Conservation (phyloP, 1,140 invertebrate genomes). For the Euglossa dilemma region DNA sequence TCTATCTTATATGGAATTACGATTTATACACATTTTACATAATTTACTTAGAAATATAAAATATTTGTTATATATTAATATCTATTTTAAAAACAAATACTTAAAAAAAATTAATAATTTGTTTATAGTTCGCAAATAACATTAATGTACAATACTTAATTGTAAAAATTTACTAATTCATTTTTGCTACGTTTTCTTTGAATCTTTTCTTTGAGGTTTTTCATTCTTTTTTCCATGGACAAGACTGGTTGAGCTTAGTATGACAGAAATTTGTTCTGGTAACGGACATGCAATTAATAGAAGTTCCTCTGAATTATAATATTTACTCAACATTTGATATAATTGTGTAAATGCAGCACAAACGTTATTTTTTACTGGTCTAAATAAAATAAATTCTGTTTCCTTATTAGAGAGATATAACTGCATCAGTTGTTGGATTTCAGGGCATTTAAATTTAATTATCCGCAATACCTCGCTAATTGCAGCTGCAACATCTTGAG, state of each 20-base stretch:
- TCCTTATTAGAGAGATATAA: conserved; percentile 98
- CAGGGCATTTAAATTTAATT: conserved; percentile 91
- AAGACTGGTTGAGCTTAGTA: conserved; percentile 90
- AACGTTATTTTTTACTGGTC: conserved; percentile 96
- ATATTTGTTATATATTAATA: conserved; percentile 32
- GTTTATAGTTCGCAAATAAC: conserved; percentile 1
- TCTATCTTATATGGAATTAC: not conserved
- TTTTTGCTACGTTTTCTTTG: conserved; percentile 44
- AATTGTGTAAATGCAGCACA: conserved; percentile 93
- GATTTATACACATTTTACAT: conserved; percentile 38
- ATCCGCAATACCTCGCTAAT: conserved; percentile 86
- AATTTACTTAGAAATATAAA: conserved; percentile 24
- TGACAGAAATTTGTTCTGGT: conserved; percentile 95
- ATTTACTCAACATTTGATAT: conserved; percentile 88
- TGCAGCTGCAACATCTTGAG: conserved; percentile 74
- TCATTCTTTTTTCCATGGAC: conserved; percentile 65
- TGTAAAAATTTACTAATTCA: conserved; percentile 5
- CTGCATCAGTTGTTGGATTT: conserved; percentile 93
- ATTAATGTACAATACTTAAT: conserved; percentile 21
- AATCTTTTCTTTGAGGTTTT: conserved; percentile 44
- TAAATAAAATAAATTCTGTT: conserved; percentile 97
- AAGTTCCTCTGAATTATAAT: conserved; percentile 91
- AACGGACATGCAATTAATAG: conserved; percentile 93
- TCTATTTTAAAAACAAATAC: conserved; percentile 7
- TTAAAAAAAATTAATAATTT: conserved; percentile 14